Conservation (phyloP, 2,797 vertebrate genomes). For the Phyllotis vaccarum region DNA sequence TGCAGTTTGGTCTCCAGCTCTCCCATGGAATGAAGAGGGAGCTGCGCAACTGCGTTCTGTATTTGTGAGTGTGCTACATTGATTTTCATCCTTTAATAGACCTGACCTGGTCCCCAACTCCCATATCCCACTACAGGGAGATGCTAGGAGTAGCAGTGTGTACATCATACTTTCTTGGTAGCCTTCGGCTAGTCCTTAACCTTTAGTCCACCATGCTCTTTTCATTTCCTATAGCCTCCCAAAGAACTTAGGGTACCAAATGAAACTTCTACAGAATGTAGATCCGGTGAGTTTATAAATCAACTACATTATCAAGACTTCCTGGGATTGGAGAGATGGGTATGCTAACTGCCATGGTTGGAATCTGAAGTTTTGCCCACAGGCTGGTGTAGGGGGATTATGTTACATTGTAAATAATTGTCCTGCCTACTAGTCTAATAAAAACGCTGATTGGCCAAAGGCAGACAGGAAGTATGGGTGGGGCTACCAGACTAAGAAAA, state of each 20-base stretch:
- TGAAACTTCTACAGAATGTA: background rate
- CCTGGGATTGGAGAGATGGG: conserved; percentile 61
- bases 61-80: too few relatives aligned
- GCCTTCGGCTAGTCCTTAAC: background rate
- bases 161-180: background rate
- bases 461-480: too few relatives aligned
- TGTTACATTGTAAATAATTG: too few relatives aligned
- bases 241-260: conserved; percentile 24
- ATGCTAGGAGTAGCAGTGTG: background rate
- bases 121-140: background rate
- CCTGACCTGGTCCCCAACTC: too few relatives aligned
- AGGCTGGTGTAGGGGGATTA: background rate
- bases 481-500: too few relatives aligned
- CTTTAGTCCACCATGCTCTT: background rate
- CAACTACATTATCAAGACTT: conserved; percentile 80
- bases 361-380: background rate
- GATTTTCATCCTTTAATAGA: too few relatives aligned
- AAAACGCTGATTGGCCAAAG: too few relatives aligned
- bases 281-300: conserved; percentile 24
- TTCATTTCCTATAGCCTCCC: background rate
- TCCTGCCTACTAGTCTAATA: too few relatives aligned
- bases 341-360: conserved; percentile 33
- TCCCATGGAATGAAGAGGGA: too few relatives aligned
- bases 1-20: too few relatives aligned
- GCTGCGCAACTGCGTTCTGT: too few relatives aligned